Percentiles rank a stretch among this genome's conserved stretches.
These are phyloP conservation scores for Drosophila quinaria DNA, from an alignment of 2,888 invertebrate genomes.

Conservation along the genomic window DNA sequence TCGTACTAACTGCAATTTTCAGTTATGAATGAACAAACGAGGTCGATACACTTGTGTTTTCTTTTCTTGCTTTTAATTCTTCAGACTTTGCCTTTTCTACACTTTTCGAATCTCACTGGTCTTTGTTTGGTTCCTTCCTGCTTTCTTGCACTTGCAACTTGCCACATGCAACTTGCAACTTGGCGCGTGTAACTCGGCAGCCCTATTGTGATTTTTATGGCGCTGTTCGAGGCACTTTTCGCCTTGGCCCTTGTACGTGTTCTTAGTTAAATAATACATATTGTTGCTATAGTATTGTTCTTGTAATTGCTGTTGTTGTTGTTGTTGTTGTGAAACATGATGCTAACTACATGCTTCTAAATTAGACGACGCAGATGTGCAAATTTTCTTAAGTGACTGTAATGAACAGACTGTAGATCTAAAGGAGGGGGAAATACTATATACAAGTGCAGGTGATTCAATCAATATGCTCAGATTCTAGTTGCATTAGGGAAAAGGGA, in stretches of 20 bases:
- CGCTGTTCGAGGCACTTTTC: slow-evolving; percentile 56
- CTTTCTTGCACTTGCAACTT: slow-evolving; percentile 40
- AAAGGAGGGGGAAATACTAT: not conserved
- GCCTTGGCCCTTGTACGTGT: slow-evolving; percentile 62
- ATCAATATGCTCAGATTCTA: not conserved
- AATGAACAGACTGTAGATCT: slow-evolving; percentile 1
- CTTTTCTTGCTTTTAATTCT: slow-evolving; percentile 6
- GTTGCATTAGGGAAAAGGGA: not conserved
- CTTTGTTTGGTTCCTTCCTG: slow-evolving; percentile 49
- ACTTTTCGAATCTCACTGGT: slow-evolving; percentile 3
- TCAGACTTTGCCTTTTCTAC: slow-evolving; percentile 1
- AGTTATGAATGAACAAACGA: slow-evolving; percentile 57
- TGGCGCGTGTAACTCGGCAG: slow-evolving; percentile 73
- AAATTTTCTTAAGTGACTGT: slow-evolving; percentile 50
- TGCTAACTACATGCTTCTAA: slow-evolving; percentile 65
- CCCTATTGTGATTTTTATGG: slow-evolving; percentile 74
- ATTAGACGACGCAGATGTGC: slow-evolving; percentile 75
- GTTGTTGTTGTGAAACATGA: slow-evolving; percentile 61
- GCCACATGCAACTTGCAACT: slow-evolving; percentile 24
- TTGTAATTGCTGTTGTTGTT: slow-evolving; percentile 31
- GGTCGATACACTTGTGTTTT: slow-evolving; percentile 74
- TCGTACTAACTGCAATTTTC: slow-evolving; percentile 19
- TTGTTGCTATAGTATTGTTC: slow-evolving; percentile 17
- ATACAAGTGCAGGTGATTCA: slow-evolving; percentile 60
- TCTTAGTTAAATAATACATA: slow-evolving; percentile 41